Evolutionary conservation across 37 sponge, comb jelly and placozoan genomes (phyloP), one percentile per base, ranked within the genome.

Genomic region (Axinella damicornis): DNA sequence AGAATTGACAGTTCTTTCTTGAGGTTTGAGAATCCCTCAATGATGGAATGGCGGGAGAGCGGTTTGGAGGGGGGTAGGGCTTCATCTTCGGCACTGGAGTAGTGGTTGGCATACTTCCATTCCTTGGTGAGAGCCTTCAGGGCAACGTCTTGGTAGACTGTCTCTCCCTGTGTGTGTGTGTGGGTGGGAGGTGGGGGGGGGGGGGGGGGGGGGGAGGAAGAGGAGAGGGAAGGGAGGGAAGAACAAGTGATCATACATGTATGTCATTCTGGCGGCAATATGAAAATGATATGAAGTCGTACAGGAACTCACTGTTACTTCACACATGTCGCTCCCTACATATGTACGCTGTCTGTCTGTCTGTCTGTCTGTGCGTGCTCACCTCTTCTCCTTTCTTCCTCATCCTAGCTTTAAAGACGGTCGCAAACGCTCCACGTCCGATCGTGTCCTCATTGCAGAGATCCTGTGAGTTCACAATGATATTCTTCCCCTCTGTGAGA

Each of bases 1-100:
- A 93, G 65, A 39, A 89, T 76, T 15, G 90, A 77, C 60, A 93
- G 63, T 65, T 93, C 93, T 73, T 89, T 92, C 85, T 87, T 83
- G 24, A 92, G 65, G 59, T 69, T 79, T 30, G 39, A 77, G 78
- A 89, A 89, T 33, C 89, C 89, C 12, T 27, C n/a, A 2, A 89
- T 57, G 63, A 89, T 89, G 63, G 76, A 71, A 52, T 71, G 59
- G 4, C 89, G 77, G 12, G 74, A 21, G 33, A 52, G 55, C 0
- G 70, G 77, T 19, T 65, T 30, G 2, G 71, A 25, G 17, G 33
- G 58, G 17, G 17, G 25, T 0, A 24, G 0, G 37, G 22, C 21
- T 24, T 27, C 37, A 54, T 46, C 57, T 52, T 32, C 12, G 34
- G 24, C 76, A 0, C 27, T 41, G 46, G 46, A 9, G 46, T 46